These are phyloP conservation scores for Heliocidaris tuberculata DNA, from an alignment of 35 echinoderm and acorn worm genomes.

Conservation along the genomic window DNA sequence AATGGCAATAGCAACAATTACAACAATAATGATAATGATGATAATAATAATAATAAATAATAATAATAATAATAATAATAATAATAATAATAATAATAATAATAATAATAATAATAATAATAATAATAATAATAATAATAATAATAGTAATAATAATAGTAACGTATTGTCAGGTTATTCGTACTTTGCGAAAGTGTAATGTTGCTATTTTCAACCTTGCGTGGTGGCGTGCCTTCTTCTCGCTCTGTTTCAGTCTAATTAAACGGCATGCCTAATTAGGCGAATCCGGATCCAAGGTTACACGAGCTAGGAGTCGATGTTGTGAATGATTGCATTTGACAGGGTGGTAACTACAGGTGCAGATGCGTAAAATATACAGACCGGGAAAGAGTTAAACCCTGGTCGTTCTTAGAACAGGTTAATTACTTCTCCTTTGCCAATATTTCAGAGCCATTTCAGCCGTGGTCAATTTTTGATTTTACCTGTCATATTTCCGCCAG, in stretches of 20 bases:
- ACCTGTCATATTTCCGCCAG: neutral
- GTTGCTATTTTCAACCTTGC: too few relatives aligned
- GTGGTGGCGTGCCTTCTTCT: neutral
- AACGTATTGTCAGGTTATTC: too few relatives aligned
- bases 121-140: too few relatives aligned
- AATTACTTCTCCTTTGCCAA: neutral
- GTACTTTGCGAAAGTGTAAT: too few relatives aligned
- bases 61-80: too few relatives aligned
- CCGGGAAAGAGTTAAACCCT: neutral
- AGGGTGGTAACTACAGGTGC: neutral
- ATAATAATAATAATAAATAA: too few relatives aligned
- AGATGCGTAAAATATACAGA: neutral
- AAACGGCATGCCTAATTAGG: neutral
- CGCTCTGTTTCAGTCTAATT: constrained; percentile 11
- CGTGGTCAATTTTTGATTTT: neutral
- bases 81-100: too few relatives aligned
- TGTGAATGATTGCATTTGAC: neutral
- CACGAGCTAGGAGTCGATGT: neutral
- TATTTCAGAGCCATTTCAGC: neutral
- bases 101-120: too few relatives aligned
- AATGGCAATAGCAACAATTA: too few relatives aligned
- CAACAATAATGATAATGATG: too few relatives aligned
- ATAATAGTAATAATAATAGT: too few relatives aligned
- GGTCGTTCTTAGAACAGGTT: neutral
- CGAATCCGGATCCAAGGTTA: neutral